A percentile compares a stretch with the other conserved stretches of the same genome.
Evolutionary conservation across 2,888 invertebrate species (phyloP).

Genomic region (Thelaira solivaga): DNA sequence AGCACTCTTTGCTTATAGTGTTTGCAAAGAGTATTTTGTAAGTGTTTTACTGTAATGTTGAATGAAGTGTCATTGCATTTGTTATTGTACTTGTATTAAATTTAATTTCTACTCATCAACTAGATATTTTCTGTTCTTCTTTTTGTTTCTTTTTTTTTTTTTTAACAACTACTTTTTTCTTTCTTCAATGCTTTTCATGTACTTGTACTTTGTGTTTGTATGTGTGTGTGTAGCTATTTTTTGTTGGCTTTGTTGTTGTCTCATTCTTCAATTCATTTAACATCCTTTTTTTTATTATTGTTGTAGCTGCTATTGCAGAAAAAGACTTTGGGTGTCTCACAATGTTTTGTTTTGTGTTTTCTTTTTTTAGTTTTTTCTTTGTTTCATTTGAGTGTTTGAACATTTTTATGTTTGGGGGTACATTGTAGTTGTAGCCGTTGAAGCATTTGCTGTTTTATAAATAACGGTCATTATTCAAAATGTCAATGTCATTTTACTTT

Average conservation of each 20-base stretch:
- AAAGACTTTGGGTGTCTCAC: slow-evolving; percentile 38
- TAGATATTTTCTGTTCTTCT: not conserved
- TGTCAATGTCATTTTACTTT: slow-evolving; percentile 72
- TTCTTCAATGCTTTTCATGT: not conserved
- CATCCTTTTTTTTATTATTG: slow-evolving; percentile 40
- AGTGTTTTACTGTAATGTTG: slow-evolving; percentile 49
- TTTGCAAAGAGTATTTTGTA: slow-evolving; percentile 14
- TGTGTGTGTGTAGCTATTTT: not conserved
- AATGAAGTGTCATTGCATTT: slow-evolving; percentile 59
- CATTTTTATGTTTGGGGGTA: slow-evolving; percentile 21
- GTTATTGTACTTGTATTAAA: slow-evolving; percentile 58
- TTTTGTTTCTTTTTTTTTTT: not conserved
- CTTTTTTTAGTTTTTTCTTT: not conserved
- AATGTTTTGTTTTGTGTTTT: too few species aligned
- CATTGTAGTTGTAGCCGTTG: slow-evolving; percentile 12
- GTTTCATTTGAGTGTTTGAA: slow-evolving; percentile 23
- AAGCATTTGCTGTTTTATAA: slow-evolving; percentile 56
- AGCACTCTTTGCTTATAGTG: not conserved
- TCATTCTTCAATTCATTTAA: slow-evolving; percentile 45
- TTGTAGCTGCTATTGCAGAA: too few species aligned
- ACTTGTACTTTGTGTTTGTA: not conserved
- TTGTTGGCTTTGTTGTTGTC: slow-evolving; percentile 29
- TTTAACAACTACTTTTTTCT: too few species aligned
- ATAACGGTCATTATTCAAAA: slow-evolving; percentile 72
- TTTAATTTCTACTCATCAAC: slow-evolving; percentile 58